These are phyloP conservation scores for Rhorus exstirpatorius DNA, from an alignment of 2,888 invertebrate species.

Conservation along the genomic window DNA sequence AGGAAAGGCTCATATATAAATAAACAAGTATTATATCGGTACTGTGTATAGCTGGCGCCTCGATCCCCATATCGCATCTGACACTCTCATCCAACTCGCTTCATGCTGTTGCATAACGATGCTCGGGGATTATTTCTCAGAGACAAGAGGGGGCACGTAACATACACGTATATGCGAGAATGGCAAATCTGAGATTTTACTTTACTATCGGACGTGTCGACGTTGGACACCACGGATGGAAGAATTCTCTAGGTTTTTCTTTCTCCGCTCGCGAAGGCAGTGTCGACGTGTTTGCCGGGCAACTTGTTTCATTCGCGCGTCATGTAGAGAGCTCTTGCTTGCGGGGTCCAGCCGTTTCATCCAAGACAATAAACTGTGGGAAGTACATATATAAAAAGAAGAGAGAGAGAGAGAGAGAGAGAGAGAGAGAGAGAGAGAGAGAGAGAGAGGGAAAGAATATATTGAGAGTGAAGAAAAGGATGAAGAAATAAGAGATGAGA, in stretches of 20 bases:
- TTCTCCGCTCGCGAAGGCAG: constrained; percentile 1
- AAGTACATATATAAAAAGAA: constrained; percentile 50
- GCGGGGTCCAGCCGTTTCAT: constrained; percentile 61
- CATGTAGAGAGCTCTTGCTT: constrained; percentile 15
- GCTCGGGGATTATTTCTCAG: constrained; percentile 13
- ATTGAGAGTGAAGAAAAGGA: constrained; percentile 43
- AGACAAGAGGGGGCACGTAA: constrained; percentile 5
- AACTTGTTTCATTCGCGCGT: constrained; percentile 61
- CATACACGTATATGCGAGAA: not conserved
- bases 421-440: constrained; percentile 12
- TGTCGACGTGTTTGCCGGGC: constrained; percentile 52
- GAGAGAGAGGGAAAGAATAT: constrained; percentile 48
- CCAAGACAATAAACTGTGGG: constrained; percentile 74
- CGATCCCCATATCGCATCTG: not conserved
- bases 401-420: constrained; percentile 9
- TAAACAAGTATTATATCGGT: no score
- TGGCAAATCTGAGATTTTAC: not conserved
- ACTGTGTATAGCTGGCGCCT: no score
- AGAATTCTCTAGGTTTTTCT: constrained; percentile 29
- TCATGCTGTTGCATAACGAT: constrained; percentile 10
- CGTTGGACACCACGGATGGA: constrained; percentile 46
- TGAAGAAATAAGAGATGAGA: constrained; percentile 60
- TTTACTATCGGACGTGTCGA: constrained; percentile 45
- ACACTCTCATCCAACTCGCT: not conserved
- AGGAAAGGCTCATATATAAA: no score